Evolutionary conservation across 2,113 vertebrate species (phyloP), one percentile per base, ranked within the genome.

Genomic region (Actenoides hombroni): DNA sequence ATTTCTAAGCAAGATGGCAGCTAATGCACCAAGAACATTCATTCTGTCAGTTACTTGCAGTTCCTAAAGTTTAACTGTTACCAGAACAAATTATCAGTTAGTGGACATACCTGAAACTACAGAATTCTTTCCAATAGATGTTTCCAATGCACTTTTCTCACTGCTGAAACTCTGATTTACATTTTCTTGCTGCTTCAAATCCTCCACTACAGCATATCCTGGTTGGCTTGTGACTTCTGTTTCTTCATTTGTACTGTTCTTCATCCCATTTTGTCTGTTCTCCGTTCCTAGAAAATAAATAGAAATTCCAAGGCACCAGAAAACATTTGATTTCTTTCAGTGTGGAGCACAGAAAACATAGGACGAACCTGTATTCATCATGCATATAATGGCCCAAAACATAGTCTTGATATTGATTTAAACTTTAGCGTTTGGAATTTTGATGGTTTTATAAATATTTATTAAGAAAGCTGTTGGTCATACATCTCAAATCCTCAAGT

Each of bases 41-140:
- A 51, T 85, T 33, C 53, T 88, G 56, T 90, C 31, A 18, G 20
- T 49, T 83, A 48, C 35, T 37, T 57, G 37, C 12, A 61, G 51
- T 70, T 77, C 73, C 24, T n/a, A 9, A 74, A 78, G 26, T 70
- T 79, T 61, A 51, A 75, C 35, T 33, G 46, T 16, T 63, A 61
- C 11, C 51, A 83, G 60, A 56, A 91, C 17, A 91, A 90, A 85
- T 44, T 57, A 48, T 2, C 15, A 59, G 15, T 37, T 48, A 49
- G 19, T 14, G 28, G 23, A 94, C 80, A 39, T 97, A 98, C 98
- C 97, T 97, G 97, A 94, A 63, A 68, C 20, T n/a, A 82, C 4
- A 74, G 88, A 96, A 83, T 75, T 88, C 10, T 96, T 96, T 64
- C 46, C 84, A 63, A n/a, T 35, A 60, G 97, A 97, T 18, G 71